Base-by-base conservation (phyloP, 1,140 invertebrate genomes). In the Tetramorium simillimum region DNA sequence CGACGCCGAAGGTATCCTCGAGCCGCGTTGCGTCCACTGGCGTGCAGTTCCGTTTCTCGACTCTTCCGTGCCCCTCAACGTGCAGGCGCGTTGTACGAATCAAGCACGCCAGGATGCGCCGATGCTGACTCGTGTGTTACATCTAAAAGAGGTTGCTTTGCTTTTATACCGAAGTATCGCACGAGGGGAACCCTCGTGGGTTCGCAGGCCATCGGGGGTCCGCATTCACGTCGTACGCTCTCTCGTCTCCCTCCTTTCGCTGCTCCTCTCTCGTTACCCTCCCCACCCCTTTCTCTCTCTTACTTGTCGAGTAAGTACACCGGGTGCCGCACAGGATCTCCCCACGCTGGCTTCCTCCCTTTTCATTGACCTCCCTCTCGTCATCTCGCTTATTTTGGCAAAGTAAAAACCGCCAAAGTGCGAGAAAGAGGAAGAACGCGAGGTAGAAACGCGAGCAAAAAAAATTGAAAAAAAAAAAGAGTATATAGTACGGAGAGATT, bases 61-160 rank as follows among this genome's bases (percentile, higher is more conserved):
- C 40, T 85, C 40, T 33, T 76, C 67, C 70, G 70, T 85, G 56
- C 33, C 69, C 37, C 33, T 33, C 84, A 58, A 78, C 37, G 76
- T 86, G 76, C 77, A 53, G 58, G n/a, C 75, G 82, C 82, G 73
- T 37, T 78, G 60, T 46, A 65, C 24, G 58, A 53, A 70, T 85
- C 86, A 84, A 65, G 63, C 69, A 89, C 89, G 89, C 76, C 81
- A 77, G 89, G 89, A 90, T 86, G 76, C 86, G 86, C 87, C 89
- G 89, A 90, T 90, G 81, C 82, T 82, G 85, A 77, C 93, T 93
- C 94, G 94, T 95, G 92, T 95, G 94, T 95, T 94, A 94, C 94
- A 94, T 94, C 94, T 94, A 95, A 94, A 95, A 95, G 93, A 95
- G 91, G 91, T 93, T 95, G 94, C 94, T 94, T 95, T 95, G 95